Evolutionary conservation across 2,797 vertebrate genomes (phyloP).

Genomic region (Gastrophryne carolinensis): DNA sequence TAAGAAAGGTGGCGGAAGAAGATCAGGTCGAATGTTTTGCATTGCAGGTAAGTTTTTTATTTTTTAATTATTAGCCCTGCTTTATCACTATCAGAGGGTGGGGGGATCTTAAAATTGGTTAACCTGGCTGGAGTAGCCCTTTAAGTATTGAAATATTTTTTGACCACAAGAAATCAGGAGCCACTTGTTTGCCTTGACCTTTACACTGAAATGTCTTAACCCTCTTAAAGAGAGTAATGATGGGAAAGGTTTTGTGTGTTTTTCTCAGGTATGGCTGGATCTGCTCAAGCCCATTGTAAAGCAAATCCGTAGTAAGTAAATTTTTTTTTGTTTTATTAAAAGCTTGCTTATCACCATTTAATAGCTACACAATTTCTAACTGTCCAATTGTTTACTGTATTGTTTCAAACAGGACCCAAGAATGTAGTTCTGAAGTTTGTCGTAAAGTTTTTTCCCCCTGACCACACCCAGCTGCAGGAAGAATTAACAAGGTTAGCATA

Average conservation of each 20-base stretch:
- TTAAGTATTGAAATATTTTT: too few species aligned
- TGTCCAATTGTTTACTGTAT: not conserved
- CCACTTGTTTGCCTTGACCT: too few species aligned
- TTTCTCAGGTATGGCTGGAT: constrained; percentile 91
- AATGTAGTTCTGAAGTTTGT: constrained; percentile 87
- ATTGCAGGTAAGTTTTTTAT: too few species aligned
- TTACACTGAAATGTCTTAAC: too few species aligned
- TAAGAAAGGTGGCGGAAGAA: too few species aligned
- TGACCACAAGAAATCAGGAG: too few species aligned
- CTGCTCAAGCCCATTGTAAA: constrained; percentile 93
- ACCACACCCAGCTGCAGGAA: constrained; percentile 89
- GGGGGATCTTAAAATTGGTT: too few species aligned
- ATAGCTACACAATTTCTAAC: not conserved
- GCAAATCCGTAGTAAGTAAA: constrained; percentile 91
- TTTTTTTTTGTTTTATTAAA: rapidly evolving
- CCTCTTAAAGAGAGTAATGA: too few species aligned
- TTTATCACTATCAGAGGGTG: too few species aligned
- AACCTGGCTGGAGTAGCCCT: too few species aligned
- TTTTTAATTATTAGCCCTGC: too few species aligned
- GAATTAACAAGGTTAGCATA: constrained; percentile 88
- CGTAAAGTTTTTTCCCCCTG: constrained; percentile 96
- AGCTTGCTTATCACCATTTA: not conserved
- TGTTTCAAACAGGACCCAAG: constrained; percentile 78
- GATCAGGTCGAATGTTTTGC: too few species aligned
- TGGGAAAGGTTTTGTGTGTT: not conserved